Conservation (phyloP, 2,888 invertebrate genomes). For the Ochropleura plecta region DNA sequence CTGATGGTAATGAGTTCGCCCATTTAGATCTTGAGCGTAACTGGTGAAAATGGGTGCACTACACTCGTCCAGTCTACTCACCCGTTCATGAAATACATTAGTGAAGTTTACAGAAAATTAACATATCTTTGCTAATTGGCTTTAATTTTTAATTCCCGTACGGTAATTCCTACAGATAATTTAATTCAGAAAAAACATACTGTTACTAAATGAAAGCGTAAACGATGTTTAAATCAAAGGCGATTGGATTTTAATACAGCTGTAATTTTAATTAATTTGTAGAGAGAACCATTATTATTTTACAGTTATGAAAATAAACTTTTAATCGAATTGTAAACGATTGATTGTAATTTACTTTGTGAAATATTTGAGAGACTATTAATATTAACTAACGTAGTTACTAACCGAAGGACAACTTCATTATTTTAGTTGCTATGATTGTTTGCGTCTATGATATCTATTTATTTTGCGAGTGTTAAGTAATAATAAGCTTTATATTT, state of each 20-base stretch:
- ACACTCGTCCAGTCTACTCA: not conserved
- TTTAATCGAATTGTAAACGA: conserved; percentile 52
- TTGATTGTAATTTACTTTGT: conserved; percentile 35
- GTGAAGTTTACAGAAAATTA: not conserved
- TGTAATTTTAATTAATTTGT: conserved; percentile 58
- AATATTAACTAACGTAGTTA: conserved; percentile 19
- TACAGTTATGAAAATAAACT: conserved; percentile 38
- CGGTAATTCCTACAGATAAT: not conserved
- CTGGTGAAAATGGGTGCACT: not conserved
- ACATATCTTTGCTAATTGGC: not conserved
- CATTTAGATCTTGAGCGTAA: not conserved
- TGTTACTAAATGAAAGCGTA: conserved; percentile 21
- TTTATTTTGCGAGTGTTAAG: no score
- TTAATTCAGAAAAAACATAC: conserved; percentile 19
- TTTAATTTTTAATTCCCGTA: not conserved
- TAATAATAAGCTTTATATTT: no score
- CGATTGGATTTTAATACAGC: conserved; percentile 49
- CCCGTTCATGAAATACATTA: not conserved
- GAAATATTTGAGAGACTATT: conserved; percentile 9
- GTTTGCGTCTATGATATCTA: no score
- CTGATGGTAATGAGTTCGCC: no score
- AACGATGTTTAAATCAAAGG: conserved; percentile 47
- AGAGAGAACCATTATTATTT: conserved; percentile 41
- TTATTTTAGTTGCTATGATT: not conserved
- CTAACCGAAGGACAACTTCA: not conserved